Evolutionary conservation across 1,140 invertebrate species (phyloP).

Genomic region (Ostrea denselamellosa): DNA sequence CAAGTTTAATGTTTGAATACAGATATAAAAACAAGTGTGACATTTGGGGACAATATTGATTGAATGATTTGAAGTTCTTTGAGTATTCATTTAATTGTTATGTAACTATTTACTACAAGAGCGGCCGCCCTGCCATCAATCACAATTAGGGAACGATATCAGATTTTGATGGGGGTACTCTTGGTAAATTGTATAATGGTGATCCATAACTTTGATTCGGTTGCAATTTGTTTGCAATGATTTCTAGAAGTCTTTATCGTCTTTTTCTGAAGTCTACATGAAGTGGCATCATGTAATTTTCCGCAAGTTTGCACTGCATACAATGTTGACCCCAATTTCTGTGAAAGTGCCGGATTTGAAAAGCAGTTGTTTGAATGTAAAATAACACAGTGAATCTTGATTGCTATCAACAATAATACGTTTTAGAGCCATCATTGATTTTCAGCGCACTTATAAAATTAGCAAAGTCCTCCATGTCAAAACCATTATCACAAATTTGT

Average conservation of each 20-base stretch:
- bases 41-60: background rate
- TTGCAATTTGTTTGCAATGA: background rate
- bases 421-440: constrained; percentile 12
- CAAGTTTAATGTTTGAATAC: too few species aligned
- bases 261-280: background rate
- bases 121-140: background rate
- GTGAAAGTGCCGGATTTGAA: background rate
- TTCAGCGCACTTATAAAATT: constrained; percentile 4
- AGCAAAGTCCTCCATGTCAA: constrained; percentile 32
- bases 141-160: background rate
- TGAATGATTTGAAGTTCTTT: background rate
- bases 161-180: background rate
- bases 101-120: constrained; percentile 4
- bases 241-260: background rate
- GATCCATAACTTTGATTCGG: constrained; percentile 23
- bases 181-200: background rate
- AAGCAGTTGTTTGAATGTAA: background rate
- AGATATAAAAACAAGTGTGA: background rate
- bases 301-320: constrained; percentile 16
- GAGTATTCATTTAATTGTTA: constrained; percentile 5
- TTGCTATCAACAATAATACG: background rate
- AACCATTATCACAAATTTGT: constrained; percentile 13
- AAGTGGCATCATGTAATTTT: constrained; percentile 17
- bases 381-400: background rate
- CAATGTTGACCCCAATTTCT: constrained; percentile 18